Conservation (phyloP, 2,113 vertebrate genomes). For the Austrofundulus limnaeus region DNA sequence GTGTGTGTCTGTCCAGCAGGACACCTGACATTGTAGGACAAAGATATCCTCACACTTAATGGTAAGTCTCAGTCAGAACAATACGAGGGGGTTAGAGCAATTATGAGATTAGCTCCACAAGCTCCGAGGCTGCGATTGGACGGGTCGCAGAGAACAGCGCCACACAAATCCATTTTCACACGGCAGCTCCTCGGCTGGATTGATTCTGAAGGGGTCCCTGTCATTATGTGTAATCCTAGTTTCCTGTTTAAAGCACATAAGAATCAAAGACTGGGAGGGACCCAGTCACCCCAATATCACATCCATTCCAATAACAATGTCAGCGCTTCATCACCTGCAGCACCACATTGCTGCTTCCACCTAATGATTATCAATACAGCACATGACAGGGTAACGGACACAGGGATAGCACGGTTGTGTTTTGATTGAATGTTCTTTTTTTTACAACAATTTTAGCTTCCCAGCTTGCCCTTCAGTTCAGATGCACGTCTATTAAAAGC, state of each 20-base stretch:
- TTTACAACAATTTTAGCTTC: conserved; percentile 47
- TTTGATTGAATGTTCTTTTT: conserved; percentile 53
- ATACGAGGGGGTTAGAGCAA: conserved; percentile 84
- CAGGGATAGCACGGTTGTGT: conserved; percentile 26
- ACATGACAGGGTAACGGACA: conserved; percentile 32
- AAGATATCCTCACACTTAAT: conserved; percentile 82
- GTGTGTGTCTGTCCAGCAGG: conserved; percentile 63
- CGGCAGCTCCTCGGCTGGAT: conserved; percentile 69
- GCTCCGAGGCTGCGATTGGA: conserved; percentile 81
- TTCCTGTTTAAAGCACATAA: conserved; percentile 77
- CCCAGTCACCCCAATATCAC: conserved; percentile 59
- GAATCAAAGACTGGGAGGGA: conserved; percentile 73
- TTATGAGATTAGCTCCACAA: conserved; percentile 88
- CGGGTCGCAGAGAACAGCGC: conserved; percentile 81
- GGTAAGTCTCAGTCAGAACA: conserved; percentile 84
- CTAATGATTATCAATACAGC: conserved; percentile 69
- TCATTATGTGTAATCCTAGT: conserved; percentile 79
- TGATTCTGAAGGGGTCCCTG: conserved; percentile 72
- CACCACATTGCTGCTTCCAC: conserved; percentile 43
- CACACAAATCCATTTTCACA: conserved; percentile 82
- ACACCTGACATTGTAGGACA: conserved; percentile 80
- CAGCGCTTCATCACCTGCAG: conserved; percentile 63
- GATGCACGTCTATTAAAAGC: conserved; percentile 58
- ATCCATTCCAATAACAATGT: conserved; percentile 69
- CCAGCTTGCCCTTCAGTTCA: conserved; percentile 42